Evolutionary conservation across 2,888 invertebrate genomes (phyloP), one percentile per base, ranked within the genome.

Genomic region (Drosophila histrio): DNA sequence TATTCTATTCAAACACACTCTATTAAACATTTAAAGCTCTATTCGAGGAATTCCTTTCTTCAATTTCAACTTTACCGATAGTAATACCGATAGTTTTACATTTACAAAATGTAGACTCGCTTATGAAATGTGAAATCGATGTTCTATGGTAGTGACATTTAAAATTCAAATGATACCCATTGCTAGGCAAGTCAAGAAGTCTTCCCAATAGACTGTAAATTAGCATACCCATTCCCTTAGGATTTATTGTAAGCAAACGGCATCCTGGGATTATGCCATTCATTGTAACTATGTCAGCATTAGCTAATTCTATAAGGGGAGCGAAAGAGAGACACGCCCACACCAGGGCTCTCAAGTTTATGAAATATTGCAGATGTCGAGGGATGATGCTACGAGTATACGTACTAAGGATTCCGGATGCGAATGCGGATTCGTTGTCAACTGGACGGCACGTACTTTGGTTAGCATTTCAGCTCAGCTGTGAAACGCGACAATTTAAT

Each of bases 381-480:
- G 9, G 47, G 9, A 32, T 22, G 24, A 11, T 1, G 32, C 28
- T 21, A 13, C 43, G 24, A 15, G 13, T 47, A 36, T 11, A 56
- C 41, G 32, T 11, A 56, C 41, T 36, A 36, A 47, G 56, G 43
- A 65, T 17, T 24, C 36, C 28, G 24, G 17, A n/a, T 17, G 15
- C n/a, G 62, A 62, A 67, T 80, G 54, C 49, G 47, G 38, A 54
- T 32, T 28, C 47, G 13, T 15, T 24, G 38, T 24, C 47, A 30
- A 15, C n/a, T 36, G 46, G 7, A 43, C 59, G 63, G 65, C 81
- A 87, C 87, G 82, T 82, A 78, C 76, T 80, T 80, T 77, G 84
- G 78, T 84, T 79, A 74, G 81, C 81, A 80, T 77, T 87, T 87
- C 72, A 81, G 83, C 82, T 83, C 87, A 87, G 87, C 87, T 87